These are phyloP conservation scores for Sarcophaga variegata DNA, from an alignment of 2,888 invertebrate species.

Conservation along the genomic window DNA sequence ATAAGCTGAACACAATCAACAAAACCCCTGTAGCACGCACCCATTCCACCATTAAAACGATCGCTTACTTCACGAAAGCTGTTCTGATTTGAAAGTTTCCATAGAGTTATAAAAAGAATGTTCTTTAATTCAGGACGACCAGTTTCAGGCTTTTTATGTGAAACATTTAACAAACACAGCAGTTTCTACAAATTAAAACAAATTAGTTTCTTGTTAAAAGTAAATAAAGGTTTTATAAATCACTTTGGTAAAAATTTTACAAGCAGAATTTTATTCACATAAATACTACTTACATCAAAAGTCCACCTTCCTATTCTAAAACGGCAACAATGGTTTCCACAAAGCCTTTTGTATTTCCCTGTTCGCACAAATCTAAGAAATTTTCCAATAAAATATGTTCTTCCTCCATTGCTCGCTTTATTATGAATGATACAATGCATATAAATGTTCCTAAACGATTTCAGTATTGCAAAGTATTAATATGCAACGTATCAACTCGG, in stretches of 20 bases:
- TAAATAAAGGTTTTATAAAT: not conserved
- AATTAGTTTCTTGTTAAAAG: too few species aligned
- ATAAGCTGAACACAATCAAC: constrained; percentile 9
- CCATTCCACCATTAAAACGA: constrained; percentile 7
- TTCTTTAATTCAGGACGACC: constrained; percentile 8
- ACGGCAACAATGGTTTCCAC: constrained; percentile 6
- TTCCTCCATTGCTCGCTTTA: not conserved
- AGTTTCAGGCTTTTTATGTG: not conserved
- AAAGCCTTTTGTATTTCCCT: constrained; percentile 7
- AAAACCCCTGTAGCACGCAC: constrained; percentile 1
- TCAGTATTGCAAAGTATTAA: too few species aligned
- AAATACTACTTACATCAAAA: constrained; percentile 17
- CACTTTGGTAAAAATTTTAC: constrained; percentile 12
- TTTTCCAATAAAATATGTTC: constrained; percentile 22
- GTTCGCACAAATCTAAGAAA: constrained; percentile 22
- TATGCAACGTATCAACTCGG: too few species aligned
- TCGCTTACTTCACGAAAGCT: constrained; percentile 16
- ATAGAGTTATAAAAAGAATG: not conserved
- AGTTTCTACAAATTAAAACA: not conserved
- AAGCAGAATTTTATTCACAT: constrained; percentile 12
- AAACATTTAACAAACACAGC: not conserved
- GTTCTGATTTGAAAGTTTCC: constrained; percentile 4
- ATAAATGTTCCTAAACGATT: too few species aligned
- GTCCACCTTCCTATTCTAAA: constrained; percentile 9
- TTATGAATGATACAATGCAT: too few species aligned